Conservation (phyloP, 2,888 invertebrate genomes). For the Andrena fulva region DNA sequence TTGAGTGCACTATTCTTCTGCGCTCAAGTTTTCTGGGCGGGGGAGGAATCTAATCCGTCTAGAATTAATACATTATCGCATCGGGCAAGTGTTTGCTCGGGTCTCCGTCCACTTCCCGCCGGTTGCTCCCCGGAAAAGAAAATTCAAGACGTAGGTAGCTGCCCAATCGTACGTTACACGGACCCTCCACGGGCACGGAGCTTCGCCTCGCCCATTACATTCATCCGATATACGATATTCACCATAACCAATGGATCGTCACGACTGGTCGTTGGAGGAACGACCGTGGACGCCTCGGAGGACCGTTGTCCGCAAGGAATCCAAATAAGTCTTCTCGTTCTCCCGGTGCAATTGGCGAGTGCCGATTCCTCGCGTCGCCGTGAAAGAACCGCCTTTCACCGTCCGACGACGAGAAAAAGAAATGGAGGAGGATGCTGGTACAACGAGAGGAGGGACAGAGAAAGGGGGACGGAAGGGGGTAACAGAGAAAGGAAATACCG, state of each 20-base stretch:
- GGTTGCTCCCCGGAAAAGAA: too few species aligned
- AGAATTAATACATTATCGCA: constrained; percentile 33
- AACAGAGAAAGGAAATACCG: background rate
- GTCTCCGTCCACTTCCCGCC: background rate
- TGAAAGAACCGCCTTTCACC: constrained; percentile 43
- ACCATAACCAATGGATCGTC: constrained; percentile 29
- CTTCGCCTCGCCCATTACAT: background rate
- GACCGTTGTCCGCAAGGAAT: constrained; percentile 61
- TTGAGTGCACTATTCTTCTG: constrained; percentile 63
- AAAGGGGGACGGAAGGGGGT: background rate
- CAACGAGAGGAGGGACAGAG: background rate
- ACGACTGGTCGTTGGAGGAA: constrained; percentile 47
- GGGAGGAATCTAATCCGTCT: constrained; percentile 16
- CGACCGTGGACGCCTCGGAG: constrained; percentile 41
- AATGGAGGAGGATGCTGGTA: constrained; percentile 17
- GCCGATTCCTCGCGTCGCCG: constrained; percentile 55
- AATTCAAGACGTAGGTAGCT: too few species aligned
- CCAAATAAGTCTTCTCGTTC: constrained; percentile 56
- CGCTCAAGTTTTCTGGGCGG: background rate
- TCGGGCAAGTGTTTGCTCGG: background rate
- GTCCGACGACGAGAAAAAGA: constrained; percentile 16
- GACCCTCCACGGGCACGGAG: background rate
- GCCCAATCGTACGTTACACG: background rate
- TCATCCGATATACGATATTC: constrained; percentile 27
- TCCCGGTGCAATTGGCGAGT: constrained; percentile 54